phyloP scores from a whole-genome alignment of 2,113 vertebrate genomes.

The Chloroceryle aenea region DNA sequence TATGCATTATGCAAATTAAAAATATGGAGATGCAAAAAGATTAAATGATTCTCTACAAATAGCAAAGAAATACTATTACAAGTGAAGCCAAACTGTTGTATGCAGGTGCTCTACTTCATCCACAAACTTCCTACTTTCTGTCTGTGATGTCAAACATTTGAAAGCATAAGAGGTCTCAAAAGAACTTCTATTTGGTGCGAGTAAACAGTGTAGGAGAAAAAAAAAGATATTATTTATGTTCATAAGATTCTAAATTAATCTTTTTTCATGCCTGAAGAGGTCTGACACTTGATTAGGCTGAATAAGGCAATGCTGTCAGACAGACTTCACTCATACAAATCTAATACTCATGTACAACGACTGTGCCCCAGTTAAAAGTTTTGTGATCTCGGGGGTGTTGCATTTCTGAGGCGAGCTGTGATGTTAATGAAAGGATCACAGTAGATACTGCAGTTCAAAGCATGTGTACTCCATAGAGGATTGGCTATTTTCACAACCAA shows the following conservation, averaged over 20 bases:
- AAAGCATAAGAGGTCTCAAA: not conserved
- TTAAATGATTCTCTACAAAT: not conserved
- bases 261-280: not conserved
- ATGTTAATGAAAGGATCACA: not conserved
- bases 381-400: not conserved
- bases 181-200: not conserved
- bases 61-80: not conserved
- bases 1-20: fast-evolving
- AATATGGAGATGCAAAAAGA: not conserved
- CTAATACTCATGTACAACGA: not conserved
- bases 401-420: not conserved
- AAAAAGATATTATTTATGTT: not conserved
- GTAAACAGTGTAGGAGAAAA: not conserved
- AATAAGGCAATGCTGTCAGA: not conserved
- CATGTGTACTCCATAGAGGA: not conserved
- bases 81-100: not conserved
- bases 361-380: not conserved
- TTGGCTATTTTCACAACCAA: not conserved
- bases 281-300: not conserved
- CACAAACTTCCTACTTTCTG: not conserved
- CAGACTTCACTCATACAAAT: not conserved
- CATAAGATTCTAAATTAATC: not conserved
- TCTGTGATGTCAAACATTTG: not conserved
- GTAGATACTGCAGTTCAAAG: not conserved
- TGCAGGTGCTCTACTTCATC: not conserved